A percentile compares a stretch with the other conserved stretches of the same genome.
Evolutionary conservation across 2,113 vertebrate genomes (phyloP).

Genomic region (Diadophis punctatus): DNA sequence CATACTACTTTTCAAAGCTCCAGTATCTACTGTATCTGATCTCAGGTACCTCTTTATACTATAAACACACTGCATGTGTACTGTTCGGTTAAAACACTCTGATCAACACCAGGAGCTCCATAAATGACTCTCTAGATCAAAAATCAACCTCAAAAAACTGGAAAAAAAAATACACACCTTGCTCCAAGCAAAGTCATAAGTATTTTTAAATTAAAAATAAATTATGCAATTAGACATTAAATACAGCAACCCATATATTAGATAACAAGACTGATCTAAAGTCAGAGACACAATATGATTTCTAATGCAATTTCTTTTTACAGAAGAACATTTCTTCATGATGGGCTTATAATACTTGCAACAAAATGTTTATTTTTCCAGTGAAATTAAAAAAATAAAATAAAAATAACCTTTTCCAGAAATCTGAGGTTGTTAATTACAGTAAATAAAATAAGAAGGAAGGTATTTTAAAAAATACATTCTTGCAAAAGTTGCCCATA

Average conservation of each 20-base stretch:
- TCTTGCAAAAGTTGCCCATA: conserved; percentile 50
- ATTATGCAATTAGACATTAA: conserved; percentile 4
- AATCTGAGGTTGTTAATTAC: conserved; percentile 73
- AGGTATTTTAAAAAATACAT: conserved; percentile 57
- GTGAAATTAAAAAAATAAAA: neutral
- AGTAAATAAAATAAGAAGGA: conserved; percentile 51
- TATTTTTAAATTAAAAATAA: conserved; percentile 24
- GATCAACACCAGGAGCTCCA: conserved; percentile 56
- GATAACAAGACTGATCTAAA: conserved; percentile 41
- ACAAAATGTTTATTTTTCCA: conserved; percentile 35
- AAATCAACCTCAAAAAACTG: conserved; percentile 76
- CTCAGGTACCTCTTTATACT: conserved; percentile 42
- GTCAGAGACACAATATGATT: conserved; percentile 34
- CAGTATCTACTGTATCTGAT: conserved; percentile 51
- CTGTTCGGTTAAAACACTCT: conserved; percentile 51
- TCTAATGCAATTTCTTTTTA: conserved; percentile 52
- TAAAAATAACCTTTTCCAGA: conserved; percentile 67
- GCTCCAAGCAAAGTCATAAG: conserved; percentile 52
- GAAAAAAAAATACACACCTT: conserved; percentile 60
- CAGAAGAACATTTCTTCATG: conserved; percentile 43
- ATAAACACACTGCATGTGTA: conserved; percentile 40
- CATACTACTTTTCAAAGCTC: conserved; percentile 55
- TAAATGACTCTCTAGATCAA: conserved; percentile 55
- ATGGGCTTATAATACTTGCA: conserved; percentile 50
- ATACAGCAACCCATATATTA: conserved; percentile 28